Conservation (phyloP, 2,888 invertebrate species). For the Dasypolia templi region DNA sequence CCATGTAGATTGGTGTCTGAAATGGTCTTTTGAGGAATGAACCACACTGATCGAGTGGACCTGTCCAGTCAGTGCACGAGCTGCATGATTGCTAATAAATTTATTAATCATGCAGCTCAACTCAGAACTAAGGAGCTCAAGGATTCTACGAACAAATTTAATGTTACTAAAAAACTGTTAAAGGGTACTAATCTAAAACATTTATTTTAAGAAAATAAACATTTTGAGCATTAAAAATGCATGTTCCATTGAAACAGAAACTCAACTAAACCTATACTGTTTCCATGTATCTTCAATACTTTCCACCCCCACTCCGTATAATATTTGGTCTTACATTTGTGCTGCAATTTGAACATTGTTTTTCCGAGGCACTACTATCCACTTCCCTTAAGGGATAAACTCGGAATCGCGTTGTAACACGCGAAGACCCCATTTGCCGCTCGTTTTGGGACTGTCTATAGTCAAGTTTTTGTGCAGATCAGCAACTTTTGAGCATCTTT, state of each 20-base stretch:
- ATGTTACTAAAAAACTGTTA: background rate
- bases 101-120: no score
- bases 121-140: no score
- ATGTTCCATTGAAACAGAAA: background rate
- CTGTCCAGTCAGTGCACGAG: no score
- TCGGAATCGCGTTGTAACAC: slow-evolving; percentile 61
- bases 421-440: slow-evolving; percentile 61
- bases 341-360: slow-evolving; percentile 58
- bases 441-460: slow-evolving; percentile 57
- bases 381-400: slow-evolving; percentile 60
- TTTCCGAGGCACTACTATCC: slow-evolving; percentile 56
- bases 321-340: slow-evolving; percentile 41
- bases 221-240: no score
- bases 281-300: slow-evolving; percentile 9
- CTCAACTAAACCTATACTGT: background rate
- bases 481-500: slow-evolving; percentile 36
- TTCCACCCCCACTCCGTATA: slow-evolving; percentile 23
- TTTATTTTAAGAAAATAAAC: background rate
- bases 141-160: background rate
- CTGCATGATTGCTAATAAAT: no score
- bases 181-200: background rate
- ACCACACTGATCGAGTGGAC: no score
- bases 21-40: no score
- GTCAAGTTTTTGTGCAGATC: slow-evolving; percentile 27
- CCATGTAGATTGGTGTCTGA: no score